Percentiles rank a stretch among this genome's conserved stretches.
phyloP scores from a whole-genome alignment of 2,113 vertebrate species.

The Marmota flaviventris region DNA sequence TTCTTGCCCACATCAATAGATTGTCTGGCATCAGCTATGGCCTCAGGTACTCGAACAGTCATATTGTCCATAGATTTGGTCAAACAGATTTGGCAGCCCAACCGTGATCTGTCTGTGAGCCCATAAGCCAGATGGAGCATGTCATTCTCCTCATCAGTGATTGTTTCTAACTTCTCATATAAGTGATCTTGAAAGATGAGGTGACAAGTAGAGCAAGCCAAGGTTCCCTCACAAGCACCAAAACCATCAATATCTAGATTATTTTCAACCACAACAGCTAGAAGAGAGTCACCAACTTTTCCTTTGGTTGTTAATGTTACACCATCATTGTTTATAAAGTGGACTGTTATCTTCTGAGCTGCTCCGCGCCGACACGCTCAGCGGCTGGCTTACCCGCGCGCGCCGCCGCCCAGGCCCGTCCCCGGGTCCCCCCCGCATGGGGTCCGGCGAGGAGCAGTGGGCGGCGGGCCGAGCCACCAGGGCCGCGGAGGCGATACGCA shows the following conservation, averaged over 20 bases:
- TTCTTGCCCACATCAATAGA: slow-evolving; percentile 91
- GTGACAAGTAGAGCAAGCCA: slow-evolving; percentile 98
- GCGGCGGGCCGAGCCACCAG: slow-evolving; percentile 17
- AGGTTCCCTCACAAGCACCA: slow-evolving; percentile 96
- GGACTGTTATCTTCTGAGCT: slow-evolving; percentile 96
- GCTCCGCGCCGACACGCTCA: slow-evolving; percentile 82
- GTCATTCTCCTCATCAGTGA: slow-evolving; percentile 98
- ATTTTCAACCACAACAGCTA: slow-evolving; percentile 96
- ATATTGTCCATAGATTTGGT: slow-evolving; percentile 93
- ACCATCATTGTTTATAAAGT: slow-evolving; percentile 96
- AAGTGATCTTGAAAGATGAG: slow-evolving; percentile 95
- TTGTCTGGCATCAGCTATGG: slow-evolving; percentile 94
- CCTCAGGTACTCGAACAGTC: slow-evolving; percentile 94
- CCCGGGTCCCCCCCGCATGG: not conserved
- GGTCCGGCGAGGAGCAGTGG: slow-evolving; percentile 54
- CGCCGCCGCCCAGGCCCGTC: slow-evolving; percentile 29
- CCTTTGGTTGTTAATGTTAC: slow-evolving; percentile 93
- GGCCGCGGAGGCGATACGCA: slow-evolving; percentile 47
- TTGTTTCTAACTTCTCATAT: slow-evolving; percentile 92
- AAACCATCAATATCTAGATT: slow-evolving; percentile 98
- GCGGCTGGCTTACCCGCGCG: not conserved
- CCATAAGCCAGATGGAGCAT: slow-evolving; percentile 97
- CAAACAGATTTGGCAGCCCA: slow-evolving; percentile 97
- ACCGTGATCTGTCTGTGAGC: slow-evolving; percentile 94
- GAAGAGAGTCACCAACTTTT: slow-evolving; percentile 93